phyloP scores from a whole-genome alignment of 2,888 invertebrate species.

The Spialia ferax region DNA sequence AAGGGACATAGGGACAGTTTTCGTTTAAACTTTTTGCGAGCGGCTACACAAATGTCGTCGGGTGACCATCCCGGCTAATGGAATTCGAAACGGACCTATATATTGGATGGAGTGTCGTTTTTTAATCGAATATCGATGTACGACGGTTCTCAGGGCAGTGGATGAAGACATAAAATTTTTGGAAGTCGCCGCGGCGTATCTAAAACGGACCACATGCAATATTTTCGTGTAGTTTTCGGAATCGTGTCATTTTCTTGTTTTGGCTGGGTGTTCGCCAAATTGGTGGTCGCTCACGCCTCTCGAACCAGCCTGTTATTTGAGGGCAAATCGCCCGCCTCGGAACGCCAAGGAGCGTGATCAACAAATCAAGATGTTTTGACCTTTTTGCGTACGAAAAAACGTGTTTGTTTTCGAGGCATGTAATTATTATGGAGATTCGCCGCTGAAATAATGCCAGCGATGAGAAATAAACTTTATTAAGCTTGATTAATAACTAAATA shows the following conservation, averaged over 20 bases:
- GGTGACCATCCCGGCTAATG: conserved; percentile 71
- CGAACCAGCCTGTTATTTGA: conserved; percentile 78
- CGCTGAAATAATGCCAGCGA: conserved; percentile 60
- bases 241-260: conserved; percentile 64
- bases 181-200: conserved; percentile 73
- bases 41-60: conserved; percentile 78
- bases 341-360: conserved; percentile 72
- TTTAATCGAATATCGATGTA: conserved; percentile 62
- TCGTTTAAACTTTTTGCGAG: conserved; percentile 71
- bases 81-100: conserved; percentile 71
- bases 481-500: conserved; percentile 62
- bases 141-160: conserved; percentile 63
- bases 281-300: conserved; percentile 83
- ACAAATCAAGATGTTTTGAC: conserved; percentile 71
- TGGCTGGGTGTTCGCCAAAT: conserved; percentile 74
- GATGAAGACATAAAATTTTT: conserved; percentile 86
- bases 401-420: conserved; percentile 83
- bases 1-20: conserved; percentile 69
- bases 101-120: conserved; percentile 55
- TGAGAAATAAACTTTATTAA: conserved; percentile 64
- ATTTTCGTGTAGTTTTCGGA: conserved; percentile 70
- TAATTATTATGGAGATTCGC: conserved; percentile 79
- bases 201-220: conserved; percentile 81
- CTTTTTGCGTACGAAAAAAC: conserved; percentile 62
- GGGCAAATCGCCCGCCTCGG: conserved; percentile 68